Conservation (phyloP, 2,888 invertebrate genomes). For the Pheosia tremula region DNA sequence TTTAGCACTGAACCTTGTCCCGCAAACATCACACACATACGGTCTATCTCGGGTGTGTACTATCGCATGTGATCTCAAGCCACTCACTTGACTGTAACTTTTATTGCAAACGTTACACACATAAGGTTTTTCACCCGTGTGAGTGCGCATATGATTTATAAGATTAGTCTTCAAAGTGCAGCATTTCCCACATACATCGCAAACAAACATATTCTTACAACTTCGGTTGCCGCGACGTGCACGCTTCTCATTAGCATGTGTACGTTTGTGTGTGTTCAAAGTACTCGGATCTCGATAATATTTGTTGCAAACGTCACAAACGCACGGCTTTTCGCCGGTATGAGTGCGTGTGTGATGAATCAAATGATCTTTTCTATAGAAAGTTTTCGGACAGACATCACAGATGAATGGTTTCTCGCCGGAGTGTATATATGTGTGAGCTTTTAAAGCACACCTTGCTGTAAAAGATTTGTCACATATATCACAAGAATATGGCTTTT, state of each 20-base stretch:
- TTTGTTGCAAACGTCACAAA: conserved; percentile 14
- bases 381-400: conserved; percentile 9
- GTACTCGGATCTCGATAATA: no score
- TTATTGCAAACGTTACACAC: conserved; percentile 10
- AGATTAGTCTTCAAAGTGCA: not conserved
- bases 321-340: conserved; percentile 20
- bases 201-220: not conserved
- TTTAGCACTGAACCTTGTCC: not conserved
- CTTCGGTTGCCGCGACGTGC: no score
- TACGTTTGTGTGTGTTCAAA: no score
- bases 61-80: not conserved
- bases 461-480: conserved; percentile 11
- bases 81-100: not conserved
- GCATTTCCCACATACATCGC: not conserved
- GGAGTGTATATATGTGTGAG: conserved; percentile 11
- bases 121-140: conserved; percentile 9
- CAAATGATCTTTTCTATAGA: not conserved
- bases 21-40: conserved; percentile 8
- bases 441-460: not conserved
- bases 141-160: conserved; percentile 4
- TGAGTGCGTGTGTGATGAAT: conserved; percentile 1
- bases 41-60: not conserved
- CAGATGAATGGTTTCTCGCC: conserved; percentile 17
- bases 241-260: no score
- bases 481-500: conserved; percentile 9